phyloP scores from a whole-genome alignment of 1,140 invertebrate genomes.

The Drosophila lini region DNA sequence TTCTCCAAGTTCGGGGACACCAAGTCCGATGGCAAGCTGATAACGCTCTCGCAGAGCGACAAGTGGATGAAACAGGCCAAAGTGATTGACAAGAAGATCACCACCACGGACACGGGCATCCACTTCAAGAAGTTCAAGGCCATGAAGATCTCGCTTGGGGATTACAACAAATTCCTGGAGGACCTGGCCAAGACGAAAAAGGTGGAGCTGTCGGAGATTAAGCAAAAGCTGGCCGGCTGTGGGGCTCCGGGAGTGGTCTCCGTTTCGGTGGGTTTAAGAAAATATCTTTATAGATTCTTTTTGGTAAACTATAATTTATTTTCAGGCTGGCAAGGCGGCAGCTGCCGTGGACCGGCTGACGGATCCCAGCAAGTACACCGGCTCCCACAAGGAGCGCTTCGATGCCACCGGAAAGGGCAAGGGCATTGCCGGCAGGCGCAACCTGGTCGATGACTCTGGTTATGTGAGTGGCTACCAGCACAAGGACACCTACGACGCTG shows the following conservation, averaged over 20 bases:
- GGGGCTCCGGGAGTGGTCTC: slow-evolving; percentile 89
- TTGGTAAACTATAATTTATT: too few relatives aligned
- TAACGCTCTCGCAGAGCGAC: slow-evolving; percentile 95
- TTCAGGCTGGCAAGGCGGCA: slow-evolving; percentile 87
- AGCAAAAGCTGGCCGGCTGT: slow-evolving; percentile 90
- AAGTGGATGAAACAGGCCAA: slow-evolving; percentile 98
- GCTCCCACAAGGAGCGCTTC: slow-evolving; percentile 95
- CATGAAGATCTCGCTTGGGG: slow-evolving; percentile 88
- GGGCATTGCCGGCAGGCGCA: slow-evolving; percentile 93
- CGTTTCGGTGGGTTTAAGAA: slow-evolving; percentile 83
- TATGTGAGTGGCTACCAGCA: slow-evolving; percentile 96
- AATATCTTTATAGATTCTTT: not conserved
- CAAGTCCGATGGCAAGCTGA: slow-evolving; percentile 93
- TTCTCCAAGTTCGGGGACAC: slow-evolving; percentile 95
- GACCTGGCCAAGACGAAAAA: slow-evolving; percentile 93
- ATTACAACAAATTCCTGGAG: slow-evolving; percentile 93
- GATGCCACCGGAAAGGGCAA: slow-evolving; percentile 94
- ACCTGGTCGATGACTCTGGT: slow-evolving; percentile 90
- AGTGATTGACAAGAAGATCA: slow-evolving; percentile 96
- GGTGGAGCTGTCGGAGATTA: slow-evolving; percentile 89
- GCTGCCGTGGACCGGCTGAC: slow-evolving; percentile 94
- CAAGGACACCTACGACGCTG: slow-evolving; percentile 90
- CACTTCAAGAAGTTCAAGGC: slow-evolving; percentile 95
- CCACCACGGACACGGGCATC: slow-evolving; percentile 95
- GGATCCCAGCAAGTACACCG: slow-evolving; percentile 95